phyloP scores from a whole-genome alignment of 2,888 invertebrate genomes.

The Netelia melanura region DNA sequence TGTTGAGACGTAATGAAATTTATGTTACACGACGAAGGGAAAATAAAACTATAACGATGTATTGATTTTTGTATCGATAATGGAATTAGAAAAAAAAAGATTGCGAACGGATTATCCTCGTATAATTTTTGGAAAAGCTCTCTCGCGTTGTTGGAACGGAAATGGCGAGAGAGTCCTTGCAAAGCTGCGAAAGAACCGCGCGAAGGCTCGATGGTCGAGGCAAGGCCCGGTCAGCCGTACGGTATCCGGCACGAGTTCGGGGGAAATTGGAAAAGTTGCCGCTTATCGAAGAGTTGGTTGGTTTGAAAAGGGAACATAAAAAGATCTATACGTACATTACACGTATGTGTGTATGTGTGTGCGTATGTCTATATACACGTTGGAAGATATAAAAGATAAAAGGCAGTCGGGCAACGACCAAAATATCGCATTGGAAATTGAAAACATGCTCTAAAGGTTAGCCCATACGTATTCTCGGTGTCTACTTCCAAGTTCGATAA shows the following conservation, averaged over 20 bases:
- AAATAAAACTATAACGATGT: no score
- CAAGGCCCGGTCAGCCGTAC: constrained; percentile 45
- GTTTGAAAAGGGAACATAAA: not conserved
- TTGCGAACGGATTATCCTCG: no score
- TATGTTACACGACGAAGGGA: no score
- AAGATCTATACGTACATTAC: not conserved
- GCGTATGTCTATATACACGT: not conserved
- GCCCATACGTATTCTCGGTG: constrained; percentile 9
- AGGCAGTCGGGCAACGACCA: constrained; percentile 51
- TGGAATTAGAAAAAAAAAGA: no score
- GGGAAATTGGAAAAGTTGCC: constrained; percentile 72
- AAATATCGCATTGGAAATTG: constrained; percentile 63
- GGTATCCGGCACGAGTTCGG: constrained; percentile 40
- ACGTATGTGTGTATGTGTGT: not conserved
- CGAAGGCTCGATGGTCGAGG: no score
- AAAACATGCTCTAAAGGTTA: constrained; percentile 50
- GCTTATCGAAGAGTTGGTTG: constrained; percentile 59
- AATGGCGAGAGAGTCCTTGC: no score
- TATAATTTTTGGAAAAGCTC: no score
- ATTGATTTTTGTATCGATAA: no score
- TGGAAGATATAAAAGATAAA: not conserved
- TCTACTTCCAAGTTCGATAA: constrained; percentile 18
- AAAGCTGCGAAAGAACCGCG: no score
- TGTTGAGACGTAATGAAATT: no score
- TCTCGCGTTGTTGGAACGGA: no score